phyloP scores from a whole-genome alignment of 2,113 vertebrate genomes.

The Nesogale talazaci region DNA sequence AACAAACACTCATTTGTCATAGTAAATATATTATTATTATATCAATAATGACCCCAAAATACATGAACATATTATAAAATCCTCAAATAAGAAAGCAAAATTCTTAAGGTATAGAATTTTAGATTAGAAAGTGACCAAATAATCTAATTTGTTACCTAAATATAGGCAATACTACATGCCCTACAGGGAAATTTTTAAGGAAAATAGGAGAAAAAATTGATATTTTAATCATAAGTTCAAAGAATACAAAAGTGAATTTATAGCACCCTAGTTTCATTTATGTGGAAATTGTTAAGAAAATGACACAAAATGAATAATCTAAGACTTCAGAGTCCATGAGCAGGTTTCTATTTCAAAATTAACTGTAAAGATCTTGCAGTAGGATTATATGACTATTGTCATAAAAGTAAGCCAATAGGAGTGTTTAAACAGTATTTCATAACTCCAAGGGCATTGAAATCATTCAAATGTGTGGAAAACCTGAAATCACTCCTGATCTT shows the following conservation, averaged over 20 bases:
- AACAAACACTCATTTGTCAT: too few species aligned
- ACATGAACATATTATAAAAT: not conserved
- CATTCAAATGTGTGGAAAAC: slow-evolving; percentile 4
- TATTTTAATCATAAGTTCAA: too few species aligned
- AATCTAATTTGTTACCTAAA: too few species aligned
- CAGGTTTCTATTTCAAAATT: not conserved
- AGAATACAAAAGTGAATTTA: not conserved
- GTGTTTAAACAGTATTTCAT: not conserved
- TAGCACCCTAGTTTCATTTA: not conserved
- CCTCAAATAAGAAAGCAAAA: too few species aligned
- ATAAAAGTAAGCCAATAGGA: not conserved
- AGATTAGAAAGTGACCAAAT: not conserved
- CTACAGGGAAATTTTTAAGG: too few species aligned
- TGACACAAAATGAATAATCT: not conserved
- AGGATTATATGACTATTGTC: not conserved
- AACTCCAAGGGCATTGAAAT: not conserved
- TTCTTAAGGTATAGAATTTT: too few species aligned
- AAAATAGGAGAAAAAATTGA: too few species aligned
- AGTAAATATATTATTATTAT: too few species aligned
- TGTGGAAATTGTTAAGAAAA: not conserved
- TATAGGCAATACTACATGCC: too few species aligned
- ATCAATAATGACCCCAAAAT: too few species aligned
- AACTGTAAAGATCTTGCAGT: not conserved
- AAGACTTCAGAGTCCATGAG: not conserved
- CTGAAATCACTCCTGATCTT: not conserved